Evolutionary conservation across 2,113 vertebrate genomes (phyloP).

Genomic region (Nanger granti): DNA sequence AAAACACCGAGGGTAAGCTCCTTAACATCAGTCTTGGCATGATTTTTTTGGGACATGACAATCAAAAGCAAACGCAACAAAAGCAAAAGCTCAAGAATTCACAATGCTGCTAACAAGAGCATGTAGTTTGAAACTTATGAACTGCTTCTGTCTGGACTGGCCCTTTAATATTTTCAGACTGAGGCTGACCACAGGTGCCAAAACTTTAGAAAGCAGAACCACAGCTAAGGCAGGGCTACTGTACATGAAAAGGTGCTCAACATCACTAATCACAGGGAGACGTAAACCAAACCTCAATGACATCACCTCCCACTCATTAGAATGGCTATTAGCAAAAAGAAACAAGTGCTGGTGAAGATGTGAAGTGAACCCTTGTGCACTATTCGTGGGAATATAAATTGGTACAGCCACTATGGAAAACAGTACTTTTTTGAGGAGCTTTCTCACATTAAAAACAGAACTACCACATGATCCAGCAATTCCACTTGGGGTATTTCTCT

Average conservation of each 20-base stretch:
- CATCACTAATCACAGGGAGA: not conserved
- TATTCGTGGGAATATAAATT: not conserved
- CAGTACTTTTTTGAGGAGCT: not conserved
- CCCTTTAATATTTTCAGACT: not conserved
- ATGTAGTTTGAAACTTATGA: not conserved
- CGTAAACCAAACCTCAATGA: not conserved
- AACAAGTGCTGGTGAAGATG: not conserved
- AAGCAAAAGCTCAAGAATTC: not conserved
- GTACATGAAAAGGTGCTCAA: not conserved
- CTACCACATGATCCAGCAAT: not conserved
- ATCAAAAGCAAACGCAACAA: not conserved
- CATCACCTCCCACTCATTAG: not conserved
- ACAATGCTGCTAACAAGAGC: not conserved
- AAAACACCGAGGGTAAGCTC: not conserved
- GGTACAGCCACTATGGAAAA: not conserved
- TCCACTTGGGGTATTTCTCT: not conserved
- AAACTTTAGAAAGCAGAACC: not conserved
- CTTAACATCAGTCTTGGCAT: not conserved
- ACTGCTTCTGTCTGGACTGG: not conserved
- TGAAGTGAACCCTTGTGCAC: not conserved
- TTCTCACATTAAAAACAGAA: not conserved
- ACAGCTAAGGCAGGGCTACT: not conserved
- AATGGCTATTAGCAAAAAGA: not conserved
- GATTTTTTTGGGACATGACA: not conserved
- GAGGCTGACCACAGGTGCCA: not conserved